Percentiles rank a stretch among this genome's conserved stretches.
Conservation (phyloP, 2,888 invertebrate species). For the Pharmacophagus antenor region DNA sequence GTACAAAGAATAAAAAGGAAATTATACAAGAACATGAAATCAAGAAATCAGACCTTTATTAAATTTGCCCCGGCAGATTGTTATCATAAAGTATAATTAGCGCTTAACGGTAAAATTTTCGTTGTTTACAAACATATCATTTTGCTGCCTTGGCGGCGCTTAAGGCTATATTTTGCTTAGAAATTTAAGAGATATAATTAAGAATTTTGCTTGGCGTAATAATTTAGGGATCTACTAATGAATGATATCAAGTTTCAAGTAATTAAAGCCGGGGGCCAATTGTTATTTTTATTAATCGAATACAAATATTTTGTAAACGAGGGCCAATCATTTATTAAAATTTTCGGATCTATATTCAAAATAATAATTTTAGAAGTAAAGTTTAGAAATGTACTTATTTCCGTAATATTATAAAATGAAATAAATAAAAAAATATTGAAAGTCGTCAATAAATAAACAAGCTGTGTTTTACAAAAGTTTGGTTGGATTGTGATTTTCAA, state of each 20-base stretch:
- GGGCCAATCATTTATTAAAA: too few relatives aligned
- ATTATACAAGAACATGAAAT: slow-evolving; percentile 34
- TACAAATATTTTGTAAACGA: slow-evolving; percentile 33
- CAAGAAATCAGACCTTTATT: slow-evolving; percentile 46
- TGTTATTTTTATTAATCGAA: slow-evolving; percentile 67
- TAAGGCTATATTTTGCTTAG: slow-evolving; percentile 76
- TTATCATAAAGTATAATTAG: slow-evolving; percentile 65
- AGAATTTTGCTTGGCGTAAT: slow-evolving; percentile 77
- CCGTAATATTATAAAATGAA: too few relatives aligned
- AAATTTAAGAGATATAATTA: slow-evolving; percentile 81
- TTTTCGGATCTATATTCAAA: too few relatives aligned
- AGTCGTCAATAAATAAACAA: background rate
- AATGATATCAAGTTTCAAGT: slow-evolving; percentile 78
- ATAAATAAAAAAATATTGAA: background rate
- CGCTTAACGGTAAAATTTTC: slow-evolving; percentile 67
- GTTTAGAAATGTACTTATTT: too few relatives aligned
- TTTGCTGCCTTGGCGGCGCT: slow-evolving; percentile 69
- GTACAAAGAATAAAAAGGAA: slow-evolving; percentile 13
- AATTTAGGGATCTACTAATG: slow-evolving; percentile 77
- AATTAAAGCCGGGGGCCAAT: slow-evolving; percentile 72
- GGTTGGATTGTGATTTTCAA: background rate
- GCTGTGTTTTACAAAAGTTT: background rate
- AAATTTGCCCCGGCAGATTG: slow-evolving; percentile 39
- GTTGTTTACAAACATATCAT: slow-evolving; percentile 79
- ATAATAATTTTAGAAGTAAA: too few relatives aligned